These are phyloP conservation scores for Lipotes vexillifer DNA, from an alignment of 2,113 vertebrate genomes.

Conservation along the genomic window DNA sequence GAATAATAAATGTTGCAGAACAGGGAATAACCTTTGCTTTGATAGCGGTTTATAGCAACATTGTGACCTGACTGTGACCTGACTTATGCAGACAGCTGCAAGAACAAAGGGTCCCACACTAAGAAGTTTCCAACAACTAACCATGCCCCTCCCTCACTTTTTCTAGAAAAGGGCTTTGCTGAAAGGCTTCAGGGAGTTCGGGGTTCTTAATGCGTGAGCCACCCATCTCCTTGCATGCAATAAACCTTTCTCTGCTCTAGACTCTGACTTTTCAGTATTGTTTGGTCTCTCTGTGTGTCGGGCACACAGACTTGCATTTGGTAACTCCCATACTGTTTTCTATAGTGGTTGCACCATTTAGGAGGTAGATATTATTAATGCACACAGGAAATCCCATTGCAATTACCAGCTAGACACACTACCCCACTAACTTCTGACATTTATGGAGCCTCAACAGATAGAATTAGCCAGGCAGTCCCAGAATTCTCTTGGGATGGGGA, in stretches of 20 bases:
- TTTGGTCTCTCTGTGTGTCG: accelerated
- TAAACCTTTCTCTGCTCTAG: background rate
- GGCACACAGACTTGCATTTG: background rate
- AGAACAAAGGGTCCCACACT: background rate
- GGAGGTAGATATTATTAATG: background rate
- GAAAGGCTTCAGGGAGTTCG: background rate
- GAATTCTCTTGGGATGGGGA: background rate
- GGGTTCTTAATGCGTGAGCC: background rate
- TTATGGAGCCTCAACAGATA: background rate
- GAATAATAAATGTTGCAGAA: background rate
- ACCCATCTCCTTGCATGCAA: background rate
- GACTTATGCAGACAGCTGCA: no score
- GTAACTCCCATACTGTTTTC: background rate
- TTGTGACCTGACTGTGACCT: background rate
- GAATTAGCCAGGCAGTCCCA: background rate
- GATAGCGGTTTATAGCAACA: background rate
- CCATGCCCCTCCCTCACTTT: background rate
- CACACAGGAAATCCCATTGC: background rate
- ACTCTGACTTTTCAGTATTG: background rate
- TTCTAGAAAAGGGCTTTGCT: background rate
- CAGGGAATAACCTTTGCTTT: background rate
- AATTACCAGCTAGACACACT: background rate
- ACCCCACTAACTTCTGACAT: background rate
- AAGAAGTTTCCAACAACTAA: background rate
- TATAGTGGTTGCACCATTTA: background rate